phyloP scores from a whole-genome alignment of 2,888 invertebrate genomes.

The Liodrosophila aerea region DNA sequence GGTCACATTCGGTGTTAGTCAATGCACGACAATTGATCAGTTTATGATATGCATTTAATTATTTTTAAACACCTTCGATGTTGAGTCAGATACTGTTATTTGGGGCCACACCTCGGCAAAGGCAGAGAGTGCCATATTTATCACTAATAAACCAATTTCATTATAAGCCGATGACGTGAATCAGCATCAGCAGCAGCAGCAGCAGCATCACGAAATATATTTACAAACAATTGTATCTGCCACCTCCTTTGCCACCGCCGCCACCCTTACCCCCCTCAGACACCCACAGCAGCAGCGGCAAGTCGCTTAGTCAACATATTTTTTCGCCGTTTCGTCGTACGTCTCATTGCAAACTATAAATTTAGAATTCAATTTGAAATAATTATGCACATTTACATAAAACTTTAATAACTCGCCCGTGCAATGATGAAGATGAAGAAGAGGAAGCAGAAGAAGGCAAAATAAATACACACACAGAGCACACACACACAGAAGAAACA shows the following conservation, averaged over 20 bases:
- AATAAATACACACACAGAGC: slow-evolving; percentile 11
- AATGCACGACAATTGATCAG: slow-evolving; percentile 10
- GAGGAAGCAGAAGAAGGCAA: slow-evolving; percentile 13
- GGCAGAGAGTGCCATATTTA: slow-evolving; percentile 53
- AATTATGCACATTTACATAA: slow-evolving; percentile 73
- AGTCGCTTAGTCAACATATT: slow-evolving; percentile 50
- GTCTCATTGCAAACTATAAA: slow-evolving; percentile 72
- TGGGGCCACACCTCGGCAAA: slow-evolving; percentile 47
- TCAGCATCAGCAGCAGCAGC: slow-evolving; percentile 57
- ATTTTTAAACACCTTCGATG: slow-evolving; percentile 37
- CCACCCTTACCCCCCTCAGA: neutral
- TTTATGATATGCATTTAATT: slow-evolving; percentile 26
- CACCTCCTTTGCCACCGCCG: neutral
- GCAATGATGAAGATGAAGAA: slow-evolving; percentile 24
- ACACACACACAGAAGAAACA: slow-evolving; percentile 16
- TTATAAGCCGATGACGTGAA: slow-evolving; percentile 65
- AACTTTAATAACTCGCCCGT: slow-evolving; percentile 61
- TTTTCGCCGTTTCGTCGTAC: slow-evolving; percentile 43
- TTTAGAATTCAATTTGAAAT: slow-evolving; percentile 75
- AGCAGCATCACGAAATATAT: slow-evolving; percentile 40
- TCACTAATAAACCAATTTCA: slow-evolving; percentile 73
- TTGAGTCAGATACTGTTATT: slow-evolving; percentile 31
- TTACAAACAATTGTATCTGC: slow-evolving; percentile 48
- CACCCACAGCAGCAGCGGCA: slow-evolving; percentile 12
- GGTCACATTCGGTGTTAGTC: slow-evolving; percentile 1